Percentiles rank a stretch among this genome's conserved stretches.
phyloP scores from a whole-genome alignment of 2,797 vertebrate species.

The Enteromius viviparus region DNA sequence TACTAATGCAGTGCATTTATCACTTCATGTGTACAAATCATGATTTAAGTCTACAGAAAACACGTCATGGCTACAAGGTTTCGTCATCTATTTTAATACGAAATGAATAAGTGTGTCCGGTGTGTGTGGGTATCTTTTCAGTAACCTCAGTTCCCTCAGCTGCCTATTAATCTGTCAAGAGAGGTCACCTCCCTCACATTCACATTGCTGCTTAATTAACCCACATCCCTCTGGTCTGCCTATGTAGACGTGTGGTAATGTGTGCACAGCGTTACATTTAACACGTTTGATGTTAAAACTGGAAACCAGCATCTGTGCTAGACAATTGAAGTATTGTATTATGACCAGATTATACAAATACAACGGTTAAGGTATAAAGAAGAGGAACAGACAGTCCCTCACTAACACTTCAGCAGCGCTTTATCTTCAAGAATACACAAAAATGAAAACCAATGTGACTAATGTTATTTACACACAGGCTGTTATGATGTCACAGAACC shows the following conservation, averaged over 20 bases:
- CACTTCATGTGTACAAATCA: neutral
- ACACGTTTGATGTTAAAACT: neutral
- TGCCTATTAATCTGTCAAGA: constrained; percentile 31
- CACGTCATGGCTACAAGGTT: neutral
- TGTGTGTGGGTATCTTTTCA: constrained; percentile 3
- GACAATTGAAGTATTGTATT: neutral
- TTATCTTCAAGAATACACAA: neutral
- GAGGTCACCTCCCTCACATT: constrained; percentile 25
- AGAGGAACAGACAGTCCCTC: neutral
- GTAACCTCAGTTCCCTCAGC: constrained; percentile 6
- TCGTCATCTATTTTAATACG: neutral
- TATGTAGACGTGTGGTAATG: constrained; percentile 6
- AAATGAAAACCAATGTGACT: neutral
- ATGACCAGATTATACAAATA: neutral
- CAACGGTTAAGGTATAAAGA: neutral
- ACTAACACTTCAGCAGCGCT: neutral
- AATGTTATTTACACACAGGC: neutral
- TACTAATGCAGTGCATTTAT: neutral
- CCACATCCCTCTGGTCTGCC: constrained; percentile 17
- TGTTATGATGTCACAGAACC: neutral
- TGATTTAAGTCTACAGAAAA: neutral
- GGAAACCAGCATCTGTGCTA: neutral
- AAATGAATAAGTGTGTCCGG: neutral
- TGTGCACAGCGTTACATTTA: neutral
- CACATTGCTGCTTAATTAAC: constrained; percentile 31